These are phyloP conservation scores for Lithophane ornitopus DNA, from an alignment of 2,888 invertebrate genomes.

Conservation along the genomic window DNA sequence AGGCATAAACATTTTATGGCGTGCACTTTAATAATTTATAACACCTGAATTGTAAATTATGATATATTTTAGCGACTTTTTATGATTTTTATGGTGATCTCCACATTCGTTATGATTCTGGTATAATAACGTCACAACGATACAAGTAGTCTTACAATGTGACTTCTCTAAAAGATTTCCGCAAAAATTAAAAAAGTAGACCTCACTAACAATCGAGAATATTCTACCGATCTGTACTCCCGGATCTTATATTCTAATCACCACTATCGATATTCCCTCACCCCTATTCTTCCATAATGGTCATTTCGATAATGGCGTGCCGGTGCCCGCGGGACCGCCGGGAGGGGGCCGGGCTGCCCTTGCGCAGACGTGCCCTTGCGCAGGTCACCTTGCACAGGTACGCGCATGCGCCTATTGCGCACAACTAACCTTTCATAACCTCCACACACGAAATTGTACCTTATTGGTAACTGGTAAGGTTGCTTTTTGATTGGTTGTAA, in stretches of 20 bases:
- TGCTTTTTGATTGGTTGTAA: conserved; percentile 38
- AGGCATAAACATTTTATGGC: conserved; percentile 19
- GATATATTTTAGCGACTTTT: conserved; percentile 20
- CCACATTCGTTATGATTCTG: background rate
- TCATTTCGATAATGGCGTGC: conserved; percentile 87
- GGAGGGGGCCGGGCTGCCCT: conserved; percentile 72
- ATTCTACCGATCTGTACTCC: background rate
- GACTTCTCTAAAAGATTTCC: background rate
- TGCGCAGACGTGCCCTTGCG: conserved; percentile 87
- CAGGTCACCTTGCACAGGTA: conserved; percentile 88
- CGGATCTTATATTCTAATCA: conserved; percentile 1
- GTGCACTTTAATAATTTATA: conserved; percentile 16
- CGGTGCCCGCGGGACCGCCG: conserved; percentile 72
- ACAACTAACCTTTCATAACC: conserved; percentile 73
- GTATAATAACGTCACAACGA: background rate
- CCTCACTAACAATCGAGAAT: background rate
- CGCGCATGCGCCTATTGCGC: conserved; percentile 85
- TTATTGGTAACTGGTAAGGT: conserved; percentile 37
- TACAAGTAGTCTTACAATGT: background rate
- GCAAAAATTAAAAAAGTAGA: background rate
- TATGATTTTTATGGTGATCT: conserved; percentile 15
- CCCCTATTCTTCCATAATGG: conserved; percentile 76
- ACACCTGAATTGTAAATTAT: conserved; percentile 18
- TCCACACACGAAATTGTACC: conserved; percentile 46
- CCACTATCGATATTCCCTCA: conserved; percentile 49